A percentile compares a stretch with the other conserved stretches of the same genome.
Evolutionary conservation across 2,797 vertebrate species (phyloP).

Genomic region (Pygocentrus nattereri): DNA sequence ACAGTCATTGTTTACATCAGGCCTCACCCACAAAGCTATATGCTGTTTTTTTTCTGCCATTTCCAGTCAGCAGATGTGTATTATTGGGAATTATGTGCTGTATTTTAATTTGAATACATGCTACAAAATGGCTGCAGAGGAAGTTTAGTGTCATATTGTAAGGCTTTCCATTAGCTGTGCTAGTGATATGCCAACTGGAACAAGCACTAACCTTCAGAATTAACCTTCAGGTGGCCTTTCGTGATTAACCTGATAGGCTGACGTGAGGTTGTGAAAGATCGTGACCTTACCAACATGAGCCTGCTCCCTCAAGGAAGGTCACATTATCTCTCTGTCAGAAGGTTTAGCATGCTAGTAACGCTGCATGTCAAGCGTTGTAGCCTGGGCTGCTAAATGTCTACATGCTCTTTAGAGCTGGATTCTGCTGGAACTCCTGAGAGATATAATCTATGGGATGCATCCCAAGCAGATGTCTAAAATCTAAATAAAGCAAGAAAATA

Average conservation of each 20-base stretch:
- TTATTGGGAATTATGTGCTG: background rate
- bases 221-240: constrained; percentile 59
- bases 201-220: constrained; percentile 18
- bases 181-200: background rate
- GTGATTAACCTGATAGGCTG: constrained; percentile 42
- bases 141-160: background rate
- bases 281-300: constrained; percentile 57
- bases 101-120: background rate
- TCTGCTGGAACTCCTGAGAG: no score
- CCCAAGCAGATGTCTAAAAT: no score
- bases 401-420: background rate
- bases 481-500: no score
- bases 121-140: background rate
- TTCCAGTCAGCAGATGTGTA: no score
- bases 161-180: background rate
- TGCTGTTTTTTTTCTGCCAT: no score
- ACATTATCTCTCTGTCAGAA: constrained; percentile 15
- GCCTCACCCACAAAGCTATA: no score
- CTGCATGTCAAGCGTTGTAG: constrained; percentile 12
- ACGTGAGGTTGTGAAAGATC: constrained; percentile 27
- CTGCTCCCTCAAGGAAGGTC: constrained; percentile 42
- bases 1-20: background rate
- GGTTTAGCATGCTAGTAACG: constrained; percentile 19
- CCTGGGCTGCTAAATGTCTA: background rate
- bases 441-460: no score